phyloP scores from a whole-genome alignment of 2,888 invertebrate species.

The Dysmachus trigonus region DNA sequence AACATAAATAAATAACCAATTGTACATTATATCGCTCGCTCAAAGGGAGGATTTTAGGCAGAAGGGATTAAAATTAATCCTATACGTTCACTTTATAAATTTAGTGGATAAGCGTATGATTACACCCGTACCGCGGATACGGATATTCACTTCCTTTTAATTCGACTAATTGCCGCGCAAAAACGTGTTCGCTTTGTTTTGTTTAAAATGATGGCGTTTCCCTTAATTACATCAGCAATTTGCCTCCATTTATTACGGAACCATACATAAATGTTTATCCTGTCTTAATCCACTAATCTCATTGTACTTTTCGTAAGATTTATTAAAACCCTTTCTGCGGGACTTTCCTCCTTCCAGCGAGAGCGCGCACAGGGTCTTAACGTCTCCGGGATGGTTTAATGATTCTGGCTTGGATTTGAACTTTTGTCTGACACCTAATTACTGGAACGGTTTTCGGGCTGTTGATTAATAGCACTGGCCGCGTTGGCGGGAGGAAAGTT shows the following conservation, averaged over 20 bases:
- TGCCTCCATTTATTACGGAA: not conserved
- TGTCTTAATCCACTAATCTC: not conserved
- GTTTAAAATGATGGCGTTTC: not conserved
- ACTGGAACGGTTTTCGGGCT: slow-evolving; percentile 1
- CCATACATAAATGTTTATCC: slow-evolving; percentile 2
- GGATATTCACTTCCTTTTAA: not conserved
- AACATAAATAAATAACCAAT: too few relatives aligned
- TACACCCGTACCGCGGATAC: not conserved
- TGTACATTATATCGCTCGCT: not conserved
- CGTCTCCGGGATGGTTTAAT: not conserved
- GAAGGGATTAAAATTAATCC: not conserved
- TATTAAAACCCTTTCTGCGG: not conserved
- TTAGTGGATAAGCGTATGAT: not conserved
- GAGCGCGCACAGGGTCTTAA: too few relatives aligned
- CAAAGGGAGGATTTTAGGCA: not conserved
- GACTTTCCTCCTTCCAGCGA: not conserved
- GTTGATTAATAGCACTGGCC: slow-evolving; percentile 9
- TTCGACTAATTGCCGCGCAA: not conserved
- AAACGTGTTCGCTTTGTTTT: not conserved
- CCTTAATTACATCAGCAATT: not conserved
- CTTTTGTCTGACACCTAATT: slow-evolving; percentile 35
- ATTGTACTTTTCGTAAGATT: slow-evolving; percentile 27
- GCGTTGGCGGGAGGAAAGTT: not conserved
- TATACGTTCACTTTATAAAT: not conserved
- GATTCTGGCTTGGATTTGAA: not conserved